These are phyloP conservation scores for Clistopyga incitator DNA, from an alignment of 2,888 invertebrate genomes.

Conservation along the genomic window DNA sequence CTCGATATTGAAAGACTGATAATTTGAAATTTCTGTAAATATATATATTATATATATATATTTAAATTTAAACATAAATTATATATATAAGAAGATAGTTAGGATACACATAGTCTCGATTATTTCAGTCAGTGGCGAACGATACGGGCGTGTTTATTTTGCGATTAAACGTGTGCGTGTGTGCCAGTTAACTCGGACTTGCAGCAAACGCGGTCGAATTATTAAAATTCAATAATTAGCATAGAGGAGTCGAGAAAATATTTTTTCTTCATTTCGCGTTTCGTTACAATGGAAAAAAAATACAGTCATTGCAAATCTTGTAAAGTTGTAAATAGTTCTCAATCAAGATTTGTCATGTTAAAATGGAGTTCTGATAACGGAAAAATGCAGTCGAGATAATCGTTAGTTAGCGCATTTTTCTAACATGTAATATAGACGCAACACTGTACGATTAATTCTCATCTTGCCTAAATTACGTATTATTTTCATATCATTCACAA, in stretches of 20 bases:
- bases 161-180: slow-evolving; percentile 13
- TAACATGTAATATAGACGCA: neutral
- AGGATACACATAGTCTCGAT: slow-evolving; percentile 24
- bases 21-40: slow-evolving; percentile 65
- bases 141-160: slow-evolving; percentile 10
- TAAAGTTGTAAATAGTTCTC: slow-evolving; percentile 2
- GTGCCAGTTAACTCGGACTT: neutral
- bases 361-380: neutral
- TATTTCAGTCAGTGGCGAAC: slow-evolving; percentile 18
- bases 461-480: slow-evolving; percentile 33
- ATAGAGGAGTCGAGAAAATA: neutral
- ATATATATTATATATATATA: slow-evolving; percentile 9
- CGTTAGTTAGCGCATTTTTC: slow-evolving; percentile 24
- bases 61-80: neutral
- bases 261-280: neutral
- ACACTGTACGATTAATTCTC: slow-evolving; percentile 20
- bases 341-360: neutral
- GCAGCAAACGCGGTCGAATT: neutral
- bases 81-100: slow-evolving; percentile 2
- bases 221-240: neutral
- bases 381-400: slow-evolving; percentile 6
- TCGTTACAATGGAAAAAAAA: neutral
- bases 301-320: neutral
- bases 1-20: slow-evolving; percentile 69
- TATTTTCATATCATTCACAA: neutral